Percentiles rank a stretch among this genome's conserved stretches.
Evolutionary conservation across 2,888 invertebrate genomes (phyloP).

Genomic region (Eupithecia dodoneata): DNA sequence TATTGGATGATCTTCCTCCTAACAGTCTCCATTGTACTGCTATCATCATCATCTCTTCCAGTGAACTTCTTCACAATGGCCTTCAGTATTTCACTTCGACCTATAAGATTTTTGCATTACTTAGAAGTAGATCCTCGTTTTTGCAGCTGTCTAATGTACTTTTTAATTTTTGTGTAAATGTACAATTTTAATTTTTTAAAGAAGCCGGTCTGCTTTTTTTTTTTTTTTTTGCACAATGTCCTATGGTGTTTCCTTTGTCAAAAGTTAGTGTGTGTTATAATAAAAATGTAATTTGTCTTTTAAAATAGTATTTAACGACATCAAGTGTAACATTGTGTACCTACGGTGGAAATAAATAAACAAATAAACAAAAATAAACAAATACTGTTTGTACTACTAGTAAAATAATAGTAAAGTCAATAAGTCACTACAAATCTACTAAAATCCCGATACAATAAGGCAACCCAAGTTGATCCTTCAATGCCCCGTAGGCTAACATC

Average conservation of each 20-base stretch:
- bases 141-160: background rate
- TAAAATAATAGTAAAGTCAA: conserved; percentile 14
- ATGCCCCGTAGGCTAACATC: conserved; percentile 25
- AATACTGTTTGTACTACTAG: background rate
- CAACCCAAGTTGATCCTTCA: conserved; percentile 29
- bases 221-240: no score
- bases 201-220: no score
- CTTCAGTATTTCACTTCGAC: background rate
- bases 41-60: conserved; percentile 7
- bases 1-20: conserved; percentile 27
- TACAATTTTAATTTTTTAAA: no score
- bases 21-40: conserved; percentile 23
- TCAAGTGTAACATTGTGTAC: no score
- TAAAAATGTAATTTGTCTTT: no score
- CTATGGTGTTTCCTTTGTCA: no score
- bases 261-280: no score
- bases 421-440: conserved; percentile 31
- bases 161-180: no score
- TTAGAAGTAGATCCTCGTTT: background rate
- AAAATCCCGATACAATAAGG: conserved; percentile 25
- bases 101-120: background rate
- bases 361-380: no score
- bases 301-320: no score
- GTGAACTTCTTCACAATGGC: background rate
- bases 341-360: no score